Conservation (phyloP, 2,113 vertebrate species). For the Cnemophilus loriae region DNA sequence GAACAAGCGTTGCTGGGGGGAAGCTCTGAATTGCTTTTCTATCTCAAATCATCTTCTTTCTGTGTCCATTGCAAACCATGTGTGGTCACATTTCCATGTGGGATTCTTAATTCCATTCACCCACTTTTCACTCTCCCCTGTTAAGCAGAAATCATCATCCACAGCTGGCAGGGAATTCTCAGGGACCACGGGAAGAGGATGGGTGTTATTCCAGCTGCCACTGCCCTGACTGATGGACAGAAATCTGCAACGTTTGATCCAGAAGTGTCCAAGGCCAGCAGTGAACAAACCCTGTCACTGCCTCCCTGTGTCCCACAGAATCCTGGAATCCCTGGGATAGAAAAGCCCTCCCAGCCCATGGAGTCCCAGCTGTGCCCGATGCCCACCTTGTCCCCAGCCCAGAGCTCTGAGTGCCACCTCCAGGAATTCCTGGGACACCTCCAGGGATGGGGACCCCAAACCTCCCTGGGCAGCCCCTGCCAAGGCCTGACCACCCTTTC, state of each 20-base stretch:
- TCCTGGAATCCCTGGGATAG: fast-evolving
- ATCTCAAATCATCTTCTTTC: neutral
- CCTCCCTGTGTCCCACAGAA: neutral
- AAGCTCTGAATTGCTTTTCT: neutral
- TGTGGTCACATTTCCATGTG: neutral
- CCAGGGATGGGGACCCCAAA: neutral
- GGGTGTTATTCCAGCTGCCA: neutral
- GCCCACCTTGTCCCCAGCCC: neutral
- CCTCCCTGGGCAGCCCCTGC: neutral
- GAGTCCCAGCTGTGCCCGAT: neutral
- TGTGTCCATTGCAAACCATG: neutral
- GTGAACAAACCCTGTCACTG: fast-evolving
- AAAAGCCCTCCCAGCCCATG: neutral
- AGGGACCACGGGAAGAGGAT: neutral
- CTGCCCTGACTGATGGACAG: neutral
- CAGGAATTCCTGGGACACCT: neutral
- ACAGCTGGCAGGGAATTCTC: neutral
- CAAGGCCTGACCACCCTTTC: too few species aligned
- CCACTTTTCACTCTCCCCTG: neutral
- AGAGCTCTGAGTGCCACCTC: neutral
- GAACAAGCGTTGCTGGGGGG: neutral
- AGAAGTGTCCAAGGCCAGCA: fast-evolving
- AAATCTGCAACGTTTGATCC: neutral
- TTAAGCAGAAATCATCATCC: neutral
- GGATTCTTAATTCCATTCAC: neutral